Evolutionary conservation across 2,113 vertebrate species (phyloP).

Genomic region (Regulus satrapa): DNA sequence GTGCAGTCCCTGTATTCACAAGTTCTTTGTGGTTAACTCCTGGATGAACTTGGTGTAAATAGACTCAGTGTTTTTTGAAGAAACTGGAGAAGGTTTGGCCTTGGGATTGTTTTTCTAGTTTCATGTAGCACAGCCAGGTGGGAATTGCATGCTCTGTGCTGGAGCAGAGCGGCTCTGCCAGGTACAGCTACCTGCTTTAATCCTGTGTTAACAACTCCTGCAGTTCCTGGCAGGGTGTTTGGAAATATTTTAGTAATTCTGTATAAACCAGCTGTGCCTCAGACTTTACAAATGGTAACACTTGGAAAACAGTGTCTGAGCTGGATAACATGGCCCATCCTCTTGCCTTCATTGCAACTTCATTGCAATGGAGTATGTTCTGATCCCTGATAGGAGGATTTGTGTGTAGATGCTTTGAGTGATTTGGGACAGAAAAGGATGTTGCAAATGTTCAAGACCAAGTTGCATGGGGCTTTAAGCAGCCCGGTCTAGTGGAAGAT

Average conservation of each 20-base stretch:
- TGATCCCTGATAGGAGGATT: neutral
- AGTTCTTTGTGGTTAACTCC: neutral
- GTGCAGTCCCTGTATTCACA: neutral
- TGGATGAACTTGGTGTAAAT: neutral
- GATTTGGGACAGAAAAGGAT: neutral
- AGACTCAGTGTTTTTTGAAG: neutral
- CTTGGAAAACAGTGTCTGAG: neutral
- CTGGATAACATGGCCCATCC: rapidly evolving
- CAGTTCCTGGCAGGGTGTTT: neutral
- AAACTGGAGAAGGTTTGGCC: neutral
- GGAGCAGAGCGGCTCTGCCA: neutral
- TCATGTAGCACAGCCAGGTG: neutral
- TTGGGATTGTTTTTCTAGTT: neutral
- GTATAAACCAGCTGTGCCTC: neutral
- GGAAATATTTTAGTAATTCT: neutral
- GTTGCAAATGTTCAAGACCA: neutral
- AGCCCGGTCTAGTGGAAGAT: neutral
- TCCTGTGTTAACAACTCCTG: neutral
- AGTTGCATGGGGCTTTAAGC: neutral
- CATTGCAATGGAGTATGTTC: rapidly evolving
- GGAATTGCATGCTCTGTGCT: neutral
- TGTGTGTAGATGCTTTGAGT: neutral
- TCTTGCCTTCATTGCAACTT: rapidly evolving
- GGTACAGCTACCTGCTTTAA: neutral
- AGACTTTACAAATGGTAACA: neutral